phyloP scores from a whole-genome alignment of 2,888 invertebrate genomes.

The Acleris sparsana region DNA sequence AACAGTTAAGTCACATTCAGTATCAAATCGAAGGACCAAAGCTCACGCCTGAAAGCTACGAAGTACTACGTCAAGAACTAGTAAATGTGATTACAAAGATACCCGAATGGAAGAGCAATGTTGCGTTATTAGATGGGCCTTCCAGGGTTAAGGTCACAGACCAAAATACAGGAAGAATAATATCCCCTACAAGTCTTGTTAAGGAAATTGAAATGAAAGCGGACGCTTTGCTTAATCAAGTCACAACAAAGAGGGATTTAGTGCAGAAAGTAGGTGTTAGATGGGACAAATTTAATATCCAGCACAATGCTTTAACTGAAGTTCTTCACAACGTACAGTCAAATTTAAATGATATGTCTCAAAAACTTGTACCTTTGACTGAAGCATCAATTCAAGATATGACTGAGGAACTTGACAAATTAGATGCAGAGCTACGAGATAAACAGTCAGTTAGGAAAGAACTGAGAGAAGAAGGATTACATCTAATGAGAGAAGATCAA shows the following conservation, averaged over 20 bases:
- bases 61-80: slow-evolving; percentile 87
- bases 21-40: slow-evolving; percentile 91
- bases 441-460: slow-evolving; percentile 86
- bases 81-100: slow-evolving; percentile 87
- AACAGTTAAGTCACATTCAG: slow-evolving; percentile 90
- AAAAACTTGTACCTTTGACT: slow-evolving; percentile 72
- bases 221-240: slow-evolving; percentile 86
- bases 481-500: slow-evolving; percentile 92
- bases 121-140: slow-evolving; percentile 86
- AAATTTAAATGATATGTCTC: slow-evolving; percentile 82
- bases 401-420: slow-evolving; percentile 78
- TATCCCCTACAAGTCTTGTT: slow-evolving; percentile 88
- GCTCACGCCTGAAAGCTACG: slow-evolving; percentile 87
- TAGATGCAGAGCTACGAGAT: slow-evolving; percentile 83
- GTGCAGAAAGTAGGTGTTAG: slow-evolving; percentile 88
- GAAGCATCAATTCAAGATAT: slow-evolving; percentile 77
- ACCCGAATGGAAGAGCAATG: slow-evolving; percentile 87
- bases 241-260: slow-evolving; percentile 86
- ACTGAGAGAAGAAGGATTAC: slow-evolving; percentile 90
- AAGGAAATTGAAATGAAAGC: slow-evolving; percentile 89
- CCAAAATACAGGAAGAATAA: slow-evolving; percentile 86
- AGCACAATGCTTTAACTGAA: slow-evolving; percentile 88
- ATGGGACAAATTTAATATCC: slow-evolving; percentile 90
- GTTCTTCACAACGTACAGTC: slow-evolving; percentile 85
- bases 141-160: slow-evolving; percentile 88